Evolutionary conservation across 2,888 invertebrate species (phyloP).

Genomic region (Galerucella pusilla): DNA sequence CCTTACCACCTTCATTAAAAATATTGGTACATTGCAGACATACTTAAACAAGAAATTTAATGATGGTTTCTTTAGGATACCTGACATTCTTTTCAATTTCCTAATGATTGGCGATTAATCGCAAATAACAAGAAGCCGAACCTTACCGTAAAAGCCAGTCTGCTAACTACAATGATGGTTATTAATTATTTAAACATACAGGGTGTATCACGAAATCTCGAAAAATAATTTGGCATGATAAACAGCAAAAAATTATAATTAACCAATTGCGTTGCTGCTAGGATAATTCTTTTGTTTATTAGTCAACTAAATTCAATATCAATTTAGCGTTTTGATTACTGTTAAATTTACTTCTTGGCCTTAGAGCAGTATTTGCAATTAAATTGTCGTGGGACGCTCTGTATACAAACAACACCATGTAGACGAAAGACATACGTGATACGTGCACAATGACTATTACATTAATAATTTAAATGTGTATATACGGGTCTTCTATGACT

Average conservation of each 20-base stretch:
- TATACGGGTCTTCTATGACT: slow-evolving; percentile 42
- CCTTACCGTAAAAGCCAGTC: neutral
- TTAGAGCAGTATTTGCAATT: neutral
- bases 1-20: slow-evolving; percentile 6
- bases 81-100: slow-evolving; percentile 10
- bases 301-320: no score
- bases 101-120: slow-evolving; percentile 14
- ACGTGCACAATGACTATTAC: slow-evolving; percentile 39
- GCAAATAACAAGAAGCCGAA: slow-evolving; percentile 14
- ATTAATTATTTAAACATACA: slow-evolving; percentile 2
- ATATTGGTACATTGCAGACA: neutral
- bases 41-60: slow-evolving; percentile 15
- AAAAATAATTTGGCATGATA: no score
- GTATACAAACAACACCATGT: neutral
- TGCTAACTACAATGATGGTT: neutral
- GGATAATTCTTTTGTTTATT: no score
- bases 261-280: no score
- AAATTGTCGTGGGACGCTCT: neutral
- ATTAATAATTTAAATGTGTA: slow-evolving; percentile 44
- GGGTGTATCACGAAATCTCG: no score
- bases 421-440: slow-evolving; percentile 36
- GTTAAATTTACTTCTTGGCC: no score
- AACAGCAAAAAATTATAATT: no score
- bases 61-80: slow-evolving; percentile 11
- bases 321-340: no score